A percentile compares a stretch with the other conserved stretches of the same genome.
Evolutionary conservation across 2,797 vertebrate genomes (phyloP).

Genomic region (Pseudochirops cupreus): DNA sequence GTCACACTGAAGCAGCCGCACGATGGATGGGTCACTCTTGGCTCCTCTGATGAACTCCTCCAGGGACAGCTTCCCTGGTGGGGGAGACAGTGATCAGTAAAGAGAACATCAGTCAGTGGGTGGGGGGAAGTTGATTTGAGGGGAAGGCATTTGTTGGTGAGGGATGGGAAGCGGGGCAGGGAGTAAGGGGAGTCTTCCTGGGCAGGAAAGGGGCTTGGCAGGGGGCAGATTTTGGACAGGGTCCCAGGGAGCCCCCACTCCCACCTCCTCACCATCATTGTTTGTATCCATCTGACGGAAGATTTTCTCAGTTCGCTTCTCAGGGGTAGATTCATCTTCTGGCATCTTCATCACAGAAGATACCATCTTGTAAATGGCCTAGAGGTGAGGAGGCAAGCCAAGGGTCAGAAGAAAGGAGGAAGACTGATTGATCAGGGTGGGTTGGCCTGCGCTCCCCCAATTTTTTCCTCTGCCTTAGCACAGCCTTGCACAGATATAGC

Average conservation of each 20-base stretch:
- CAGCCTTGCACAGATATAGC: neutral
- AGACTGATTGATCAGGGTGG: neutral
- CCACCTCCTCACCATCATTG: constrained; percentile 93
- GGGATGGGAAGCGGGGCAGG: neutral
- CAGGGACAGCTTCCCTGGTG: constrained; percentile 95
- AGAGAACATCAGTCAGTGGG: neutral
- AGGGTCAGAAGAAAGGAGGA: constrained; percentile 30
- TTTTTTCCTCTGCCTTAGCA: neutral
- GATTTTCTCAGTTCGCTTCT: constrained; percentile 99
- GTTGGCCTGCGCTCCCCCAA: neutral
- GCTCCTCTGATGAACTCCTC: constrained; percentile 99
- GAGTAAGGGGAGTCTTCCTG: too few relatives aligned
- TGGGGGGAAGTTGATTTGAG: neutral
- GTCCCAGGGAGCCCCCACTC: neutral
- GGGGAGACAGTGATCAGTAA: neutral
- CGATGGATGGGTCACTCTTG: constrained; percentile 99
- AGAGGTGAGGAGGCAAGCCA: constrained; percentile 47
- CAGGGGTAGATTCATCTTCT: constrained; percentile 98
- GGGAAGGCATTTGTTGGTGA: neutral
- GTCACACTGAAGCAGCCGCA: constrained; percentile 98
- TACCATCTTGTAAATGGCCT: constrained; percentile 99
- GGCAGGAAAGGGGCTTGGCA: neutral
- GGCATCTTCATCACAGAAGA: constrained; percentile 99
- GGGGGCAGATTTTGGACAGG: neutral
- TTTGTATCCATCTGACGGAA: constrained; percentile 99